Evolutionary conservation across 2,888 invertebrate species (phyloP).

Genomic region (Conistra vaccinii): DNA sequence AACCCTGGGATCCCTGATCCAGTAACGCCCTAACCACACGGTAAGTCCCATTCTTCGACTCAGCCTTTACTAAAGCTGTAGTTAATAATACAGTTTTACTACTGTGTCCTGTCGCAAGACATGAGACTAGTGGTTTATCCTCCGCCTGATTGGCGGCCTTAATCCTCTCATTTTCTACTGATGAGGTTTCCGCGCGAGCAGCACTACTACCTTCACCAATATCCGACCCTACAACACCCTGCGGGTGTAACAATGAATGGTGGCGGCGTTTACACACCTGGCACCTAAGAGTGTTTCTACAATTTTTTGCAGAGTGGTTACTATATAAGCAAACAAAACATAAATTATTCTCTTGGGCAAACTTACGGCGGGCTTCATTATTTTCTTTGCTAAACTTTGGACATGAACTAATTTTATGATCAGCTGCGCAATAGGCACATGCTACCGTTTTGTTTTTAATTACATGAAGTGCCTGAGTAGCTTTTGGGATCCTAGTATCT

Average conservation of each 20-base stretch:
- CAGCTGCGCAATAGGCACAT: background rate
- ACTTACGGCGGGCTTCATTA: background rate
- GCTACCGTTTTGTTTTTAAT: background rate
- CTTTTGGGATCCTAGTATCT: background rate
- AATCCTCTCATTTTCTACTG: too few species aligned
- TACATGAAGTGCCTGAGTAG: slow-evolving; percentile 1
- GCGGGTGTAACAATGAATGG: too few species aligned
- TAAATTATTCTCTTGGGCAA: slow-evolving; percentile 33
- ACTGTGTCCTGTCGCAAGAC: too few species aligned
- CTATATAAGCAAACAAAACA: background rate
- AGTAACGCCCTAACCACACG: slow-evolving; percentile 1
- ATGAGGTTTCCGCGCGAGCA: too few species aligned
- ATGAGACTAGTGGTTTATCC: too few species aligned
- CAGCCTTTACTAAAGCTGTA: slow-evolving; percentile 35
- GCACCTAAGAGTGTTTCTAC: slow-evolving; percentile 29
- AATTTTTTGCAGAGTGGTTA: slow-evolving; percentile 55
- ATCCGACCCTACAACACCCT: too few species aligned
- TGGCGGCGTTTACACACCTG: slow-evolving; percentile 5
- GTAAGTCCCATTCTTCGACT: slow-evolving; percentile 39
- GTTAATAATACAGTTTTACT: slow-evolving; percentile 7
- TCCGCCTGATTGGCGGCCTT: too few species aligned
- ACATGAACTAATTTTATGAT: background rate
- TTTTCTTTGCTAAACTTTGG: background rate
- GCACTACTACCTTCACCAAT: too few species aligned
- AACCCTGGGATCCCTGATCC: slow-evolving; percentile 3